A percentile compares a stretch with the other conserved stretches of the same genome.
Evolutionary conservation across 2,888 invertebrate genomes (phyloP).

Genomic region (Pedicia rivosa): DNA sequence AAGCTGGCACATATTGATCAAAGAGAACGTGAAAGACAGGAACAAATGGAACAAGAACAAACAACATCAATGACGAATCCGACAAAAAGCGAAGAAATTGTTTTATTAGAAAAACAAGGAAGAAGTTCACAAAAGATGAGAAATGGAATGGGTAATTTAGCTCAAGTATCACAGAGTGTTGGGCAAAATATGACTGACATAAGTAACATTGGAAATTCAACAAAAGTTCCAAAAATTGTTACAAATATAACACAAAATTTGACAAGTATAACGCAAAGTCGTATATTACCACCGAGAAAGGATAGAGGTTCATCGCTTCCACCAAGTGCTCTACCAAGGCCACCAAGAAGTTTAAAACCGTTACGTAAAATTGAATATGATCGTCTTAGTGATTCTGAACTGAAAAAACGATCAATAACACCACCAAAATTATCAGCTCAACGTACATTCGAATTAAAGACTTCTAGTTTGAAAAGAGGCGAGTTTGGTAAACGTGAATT

Average conservation of each 20-base stretch:
- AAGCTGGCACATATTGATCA: slow-evolving; percentile 14
- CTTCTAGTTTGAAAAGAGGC: slow-evolving; percentile 12
- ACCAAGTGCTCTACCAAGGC: slow-evolving; percentile 15
- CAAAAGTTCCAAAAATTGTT: not conserved
- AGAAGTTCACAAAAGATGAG: slow-evolving; percentile 15
- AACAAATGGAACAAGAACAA: slow-evolving; percentile 8
- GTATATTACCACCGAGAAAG: slow-evolving; percentile 10
- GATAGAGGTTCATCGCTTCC: slow-evolving; percentile 14
- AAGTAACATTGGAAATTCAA: slow-evolving; percentile 14
- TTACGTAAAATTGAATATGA: slow-evolving; percentile 16
- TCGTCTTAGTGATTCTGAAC: slow-evolving; percentile 13
- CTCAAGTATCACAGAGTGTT: slow-evolving; percentile 15
- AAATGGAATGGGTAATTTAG: slow-evolving; percentile 14
- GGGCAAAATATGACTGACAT: slow-evolving; percentile 17
- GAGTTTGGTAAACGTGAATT: slow-evolving; percentile 9
- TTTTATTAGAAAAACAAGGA: slow-evolving; percentile 15
- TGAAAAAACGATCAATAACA: slow-evolving; percentile 13
- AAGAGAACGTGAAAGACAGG: slow-evolving; percentile 13
- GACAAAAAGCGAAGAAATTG: slow-evolving; percentile 14
- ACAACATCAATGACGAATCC: slow-evolving; percentile 8
- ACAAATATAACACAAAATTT: slow-evolving; percentile 4
- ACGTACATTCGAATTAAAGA: slow-evolving; percentile 13
- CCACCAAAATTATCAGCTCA: slow-evolving; percentile 13
- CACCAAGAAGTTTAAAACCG: slow-evolving; percentile 14
- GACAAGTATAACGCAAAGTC: slow-evolving; percentile 5